Base-by-base conservation (phyloP, 2,113 vertebrate species). In the Sus scrofa region DNA sequence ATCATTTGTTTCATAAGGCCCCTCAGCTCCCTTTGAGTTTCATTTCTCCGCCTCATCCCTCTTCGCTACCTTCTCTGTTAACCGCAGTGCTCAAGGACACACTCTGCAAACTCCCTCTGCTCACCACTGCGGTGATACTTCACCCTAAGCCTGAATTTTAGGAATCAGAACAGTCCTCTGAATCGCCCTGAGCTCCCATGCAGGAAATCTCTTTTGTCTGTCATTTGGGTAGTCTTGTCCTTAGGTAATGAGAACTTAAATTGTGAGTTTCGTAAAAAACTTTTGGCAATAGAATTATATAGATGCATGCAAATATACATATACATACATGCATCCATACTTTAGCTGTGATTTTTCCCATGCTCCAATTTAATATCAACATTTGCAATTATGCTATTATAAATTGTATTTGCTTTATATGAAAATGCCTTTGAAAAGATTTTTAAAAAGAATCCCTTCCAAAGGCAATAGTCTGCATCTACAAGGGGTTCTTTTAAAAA, bases 351-450 rank as follows among this genome's bases (percentile, higher is more conserved):
- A 58, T 81, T 73, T 83, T 86, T 83, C n/a, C 20, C 30, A 95
- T 56, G 84, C 15, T 82, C 71, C 8, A 62, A 24, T 62, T 67
- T 87, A 97, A 82, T 92, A 94, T 81, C 34, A 83, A 79, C 67
- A 91, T 85, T 78, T 86, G 5, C 70, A 89, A 79, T 32, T 81
- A 56, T 60, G 22, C 84, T 75, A 44, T 26, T 90, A 56, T 91
- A 75, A 71, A 86, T 56, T 62, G 70, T 20, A 62, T 78, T 89
- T 89, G 15, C 26, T 89, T 74, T 82, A 7, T 1, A 91, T 22
- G 96, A 84, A 88, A 50, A 1, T 68, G 32, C 34, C n/a, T 81
- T 78, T 22, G 37, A 95, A 95, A 82, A 91, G 26, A 88, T 70
- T 44, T 44, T 44, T 44, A 6, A 44, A 44, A 44, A 44, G 44